These are phyloP conservation scores for Nebria ingens DNA, from an alignment of 1,140 invertebrate species.

Conservation along the genomic window DNA sequence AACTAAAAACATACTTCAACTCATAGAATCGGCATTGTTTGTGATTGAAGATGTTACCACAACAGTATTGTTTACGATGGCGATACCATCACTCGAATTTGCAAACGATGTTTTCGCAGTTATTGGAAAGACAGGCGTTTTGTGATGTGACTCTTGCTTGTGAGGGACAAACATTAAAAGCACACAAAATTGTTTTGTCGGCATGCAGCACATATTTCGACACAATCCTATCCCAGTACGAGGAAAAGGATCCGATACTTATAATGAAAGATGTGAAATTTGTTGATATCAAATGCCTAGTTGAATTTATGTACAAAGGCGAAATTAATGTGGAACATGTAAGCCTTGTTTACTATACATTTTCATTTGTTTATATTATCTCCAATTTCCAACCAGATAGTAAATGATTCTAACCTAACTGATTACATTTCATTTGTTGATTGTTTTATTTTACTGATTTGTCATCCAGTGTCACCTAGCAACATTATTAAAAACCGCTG, in stretches of 20 bases:
- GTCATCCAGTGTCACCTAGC: conserved; percentile 62
- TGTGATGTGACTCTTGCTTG: conserved; percentile 85
- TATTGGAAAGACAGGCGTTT: conserved; percentile 76
- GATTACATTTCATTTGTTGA: not conserved
- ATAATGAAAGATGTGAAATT: conserved; percentile 79
- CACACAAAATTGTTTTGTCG: conserved; percentile 69
- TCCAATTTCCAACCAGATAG: not conserved
- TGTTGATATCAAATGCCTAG: conserved; percentile 71
- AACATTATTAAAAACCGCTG: conserved; percentile 79
- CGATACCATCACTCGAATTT: conserved; percentile 85
- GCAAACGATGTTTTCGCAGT: conserved; percentile 80
- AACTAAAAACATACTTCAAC: not conserved
- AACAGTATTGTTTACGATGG: conserved; percentile 85
- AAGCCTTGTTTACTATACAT: conserved; percentile 38
- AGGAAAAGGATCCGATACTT: conserved; percentile 75
- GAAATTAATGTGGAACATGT: conserved; percentile 92
- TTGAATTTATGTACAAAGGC: conserved; percentile 92
- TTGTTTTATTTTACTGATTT: too few relatives aligned
- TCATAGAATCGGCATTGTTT: not conserved
- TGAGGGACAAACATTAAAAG: conserved; percentile 76
- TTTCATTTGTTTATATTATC: not conserved
- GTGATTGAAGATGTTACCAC: conserved; percentile 52
- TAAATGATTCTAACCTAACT: conserved; percentile 1
- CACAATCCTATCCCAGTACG: conserved; percentile 76
- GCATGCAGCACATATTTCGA: conserved; percentile 86